These are phyloP conservation scores for Orchestia grillus DNA, from an alignment of 1,140 invertebrate species.

Conservation along the genomic window DNA sequence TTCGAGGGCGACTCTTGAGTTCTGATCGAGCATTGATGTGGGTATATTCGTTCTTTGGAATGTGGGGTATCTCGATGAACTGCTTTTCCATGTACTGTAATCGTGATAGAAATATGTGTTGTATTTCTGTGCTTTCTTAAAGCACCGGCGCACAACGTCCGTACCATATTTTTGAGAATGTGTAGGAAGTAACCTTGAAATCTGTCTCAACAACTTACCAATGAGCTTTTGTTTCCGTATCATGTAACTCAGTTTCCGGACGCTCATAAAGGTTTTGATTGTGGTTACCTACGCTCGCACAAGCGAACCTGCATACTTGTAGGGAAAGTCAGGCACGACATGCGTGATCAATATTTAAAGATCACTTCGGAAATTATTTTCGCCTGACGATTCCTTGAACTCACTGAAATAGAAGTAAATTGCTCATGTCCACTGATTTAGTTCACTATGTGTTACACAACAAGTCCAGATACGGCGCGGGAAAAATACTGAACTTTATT, in stretches of 20 bases:
- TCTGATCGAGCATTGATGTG: not conserved
- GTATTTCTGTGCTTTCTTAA: not conserved
- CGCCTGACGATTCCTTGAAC: not conserved
- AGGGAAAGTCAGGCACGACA: not conserved
- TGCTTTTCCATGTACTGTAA: not conserved
- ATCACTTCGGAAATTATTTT: not conserved
- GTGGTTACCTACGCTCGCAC: not conserved
- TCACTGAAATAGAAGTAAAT: not conserved
- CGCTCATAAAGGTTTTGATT: not conserved
- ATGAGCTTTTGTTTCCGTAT: not conserved
- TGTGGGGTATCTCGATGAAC: not conserved
- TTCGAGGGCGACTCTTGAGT: not conserved
- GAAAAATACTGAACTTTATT: not conserved
- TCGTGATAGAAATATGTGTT: not conserved
- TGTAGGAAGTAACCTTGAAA: not conserved
- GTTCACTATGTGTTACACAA: not conserved
- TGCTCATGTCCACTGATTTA: not conserved
- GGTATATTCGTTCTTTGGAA: not conserved
- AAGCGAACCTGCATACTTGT: not conserved
- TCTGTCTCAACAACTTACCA: not conserved
- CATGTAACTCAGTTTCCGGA: not conserved
- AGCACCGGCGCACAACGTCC: not conserved
- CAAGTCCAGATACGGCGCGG: not conserved
- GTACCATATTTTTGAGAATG: not conserved
- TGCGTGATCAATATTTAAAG: not conserved